phyloP scores from a whole-genome alignment of 2,888 invertebrate genomes.

The Polyommatus icarus region DNA sequence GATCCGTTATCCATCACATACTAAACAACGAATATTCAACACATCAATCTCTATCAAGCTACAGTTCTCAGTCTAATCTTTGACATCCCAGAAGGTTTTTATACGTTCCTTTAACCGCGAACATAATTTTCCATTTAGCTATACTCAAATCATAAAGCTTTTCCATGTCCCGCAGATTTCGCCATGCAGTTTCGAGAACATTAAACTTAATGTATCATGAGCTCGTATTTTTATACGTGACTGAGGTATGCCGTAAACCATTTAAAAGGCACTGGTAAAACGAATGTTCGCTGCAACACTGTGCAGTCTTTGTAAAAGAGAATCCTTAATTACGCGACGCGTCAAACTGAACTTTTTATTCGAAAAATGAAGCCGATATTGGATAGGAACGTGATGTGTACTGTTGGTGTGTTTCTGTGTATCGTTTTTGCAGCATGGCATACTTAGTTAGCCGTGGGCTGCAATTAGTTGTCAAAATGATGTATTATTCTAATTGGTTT shows the following conservation, averaged over 20 bases:
- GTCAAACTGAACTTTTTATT: slow-evolving; percentile 25
- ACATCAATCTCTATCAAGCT: background rate
- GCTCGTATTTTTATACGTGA: slow-evolving; percentile 27
- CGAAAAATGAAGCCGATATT: slow-evolving; percentile 14
- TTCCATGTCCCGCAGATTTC: slow-evolving; percentile 67
- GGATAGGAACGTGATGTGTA: background rate
- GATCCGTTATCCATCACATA: background rate
- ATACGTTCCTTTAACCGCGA: background rate
- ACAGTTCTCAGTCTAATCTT: background rate
- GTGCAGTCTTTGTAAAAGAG: slow-evolving; percentile 4
- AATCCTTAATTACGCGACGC: slow-evolving; percentile 24
- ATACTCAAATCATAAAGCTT: slow-evolving; percentile 65
- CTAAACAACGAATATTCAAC: background rate
- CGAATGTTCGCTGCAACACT: slow-evolving; percentile 19
- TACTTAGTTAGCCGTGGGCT: no score
- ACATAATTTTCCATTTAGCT: slow-evolving; percentile 21
- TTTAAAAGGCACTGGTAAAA: slow-evolving; percentile 17
- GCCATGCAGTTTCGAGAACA: slow-evolving; percentile 68
- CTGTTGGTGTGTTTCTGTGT: background rate
- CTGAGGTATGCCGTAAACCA: slow-evolving; percentile 8
- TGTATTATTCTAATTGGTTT: no score
- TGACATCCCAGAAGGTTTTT: background rate
- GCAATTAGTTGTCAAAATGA: no score
- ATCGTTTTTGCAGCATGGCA: background rate
- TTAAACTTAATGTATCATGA: slow-evolving; percentile 67